Conservation (phyloP, 37 sponge, comb jelly and placozoan species). For the Crambe crambe region DNA sequence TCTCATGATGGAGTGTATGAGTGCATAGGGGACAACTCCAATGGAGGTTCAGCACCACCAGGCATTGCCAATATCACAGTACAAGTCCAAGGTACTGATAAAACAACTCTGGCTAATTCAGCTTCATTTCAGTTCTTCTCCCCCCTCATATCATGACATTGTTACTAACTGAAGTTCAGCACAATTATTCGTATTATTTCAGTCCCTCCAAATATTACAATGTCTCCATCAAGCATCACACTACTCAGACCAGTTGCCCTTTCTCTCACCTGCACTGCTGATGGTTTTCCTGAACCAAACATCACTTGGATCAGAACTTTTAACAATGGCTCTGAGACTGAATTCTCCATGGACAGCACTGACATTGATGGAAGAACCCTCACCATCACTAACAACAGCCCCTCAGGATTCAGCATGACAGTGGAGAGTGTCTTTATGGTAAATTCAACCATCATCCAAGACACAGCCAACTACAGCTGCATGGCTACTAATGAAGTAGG, state of each 20-base stretch:
- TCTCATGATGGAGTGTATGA: slow-evolving; percentile 34
- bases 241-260: slow-evolving; percentile 6
- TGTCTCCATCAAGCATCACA: not conserved
- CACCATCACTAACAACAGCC: not conserved
- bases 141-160: too few relatives aligned
- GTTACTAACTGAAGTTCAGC: not conserved
- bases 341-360: not conserved
- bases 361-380: not conserved
- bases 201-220: slow-evolving; percentile 18
- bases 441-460: not conserved
- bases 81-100: not conserved
- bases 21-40: not conserved
- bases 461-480: slow-evolving; percentile 54
- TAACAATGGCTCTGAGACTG: slow-evolving; percentile 8
- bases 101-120: too few relatives aligned
- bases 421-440: slow-evolving; percentile 38
- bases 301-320: slow-evolving; percentile 36
- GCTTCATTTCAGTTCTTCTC: too few relatives aligned
- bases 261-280: slow-evolving; percentile 33
- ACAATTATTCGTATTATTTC: not conserved
- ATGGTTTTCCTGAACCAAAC: slow-evolving; percentile 42
- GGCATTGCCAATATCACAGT: not conserved
- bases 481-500: slow-evolving; percentile 16
- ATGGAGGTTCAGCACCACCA: not conserved
- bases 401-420: not conserved